Evolutionary conservation across 64 coral and sea anemone species (phyloP).

Genomic region (Trachythela sp.): DNA sequence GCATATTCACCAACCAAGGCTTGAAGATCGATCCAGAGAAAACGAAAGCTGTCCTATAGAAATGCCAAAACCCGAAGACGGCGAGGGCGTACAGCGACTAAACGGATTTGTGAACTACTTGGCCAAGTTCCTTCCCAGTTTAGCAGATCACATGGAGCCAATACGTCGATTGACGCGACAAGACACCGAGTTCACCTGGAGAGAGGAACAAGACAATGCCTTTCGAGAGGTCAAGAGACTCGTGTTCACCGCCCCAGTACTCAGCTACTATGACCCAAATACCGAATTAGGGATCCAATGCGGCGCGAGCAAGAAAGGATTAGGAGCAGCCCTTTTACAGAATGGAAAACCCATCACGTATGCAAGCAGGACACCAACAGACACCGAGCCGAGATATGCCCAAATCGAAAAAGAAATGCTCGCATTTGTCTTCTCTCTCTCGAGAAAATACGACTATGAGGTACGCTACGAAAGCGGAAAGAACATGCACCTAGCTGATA

Average conservation of each 20-base stretch:
- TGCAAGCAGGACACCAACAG: background rate
- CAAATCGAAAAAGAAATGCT: no score
- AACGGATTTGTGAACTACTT: background rate
- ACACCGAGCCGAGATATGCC: slow-evolving; percentile 32
- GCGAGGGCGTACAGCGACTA: background rate
- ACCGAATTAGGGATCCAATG: background rate
- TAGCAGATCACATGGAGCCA: background rate
- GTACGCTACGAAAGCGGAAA: background rate
- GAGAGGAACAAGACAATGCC: background rate
- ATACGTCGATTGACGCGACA: background rate
- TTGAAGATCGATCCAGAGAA: background rate
- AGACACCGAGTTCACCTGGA: background rate
- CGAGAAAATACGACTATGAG: slow-evolving; percentile 22
- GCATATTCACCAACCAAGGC: background rate
- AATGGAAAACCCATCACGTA: background rate
- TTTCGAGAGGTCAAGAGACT: background rate
- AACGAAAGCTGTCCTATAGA: background rate
- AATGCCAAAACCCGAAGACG: background rate
- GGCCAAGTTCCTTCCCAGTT: background rate
- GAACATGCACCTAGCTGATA: slow-evolving; percentile 29
- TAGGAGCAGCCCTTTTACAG: background rate
- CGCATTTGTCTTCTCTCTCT: no score
- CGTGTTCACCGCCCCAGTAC: background rate
- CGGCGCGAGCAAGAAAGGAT: background rate
- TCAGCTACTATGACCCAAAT: background rate